Base-by-base conservation (phyloP, 1,140 invertebrate genomes). In the Drosophila takahashii region DNA sequence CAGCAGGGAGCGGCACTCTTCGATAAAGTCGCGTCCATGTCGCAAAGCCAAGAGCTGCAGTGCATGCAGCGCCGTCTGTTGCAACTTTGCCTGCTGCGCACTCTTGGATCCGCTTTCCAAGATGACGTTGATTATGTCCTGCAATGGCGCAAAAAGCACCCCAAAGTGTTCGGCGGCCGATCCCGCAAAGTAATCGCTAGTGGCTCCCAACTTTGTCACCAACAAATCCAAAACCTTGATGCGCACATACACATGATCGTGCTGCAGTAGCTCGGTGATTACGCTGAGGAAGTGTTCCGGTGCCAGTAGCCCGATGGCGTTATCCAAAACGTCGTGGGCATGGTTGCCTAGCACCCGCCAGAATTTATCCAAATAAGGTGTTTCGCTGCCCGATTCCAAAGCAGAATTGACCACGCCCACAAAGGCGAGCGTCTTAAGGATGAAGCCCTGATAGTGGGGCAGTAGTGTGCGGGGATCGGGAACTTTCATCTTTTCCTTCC, bases 221-320 rank as follows among this genome's bases (percentile, higher is more conserved):
- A 98, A 91, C 22, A 99, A 90, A 80, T 98, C 97, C 92, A 98
- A 94, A 0, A 96, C 95, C 91, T 97, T 97, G 51, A 95, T 94
- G 77, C 96, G 94, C 1, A 98, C 95, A 2, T 94, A 94, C 1
- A 94, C 77, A 11, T 96, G 80, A 16, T 95, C 93, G 77, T 97
- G 95, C 13, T 93, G 92, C 71, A 98, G 90, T 37, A 98, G 93
- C 1, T 95, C 94, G 57, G 94, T 93, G 3, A 98, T 93, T 1
- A 97, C 97, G 26, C 94, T 92, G 10, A 98, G 89, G 89, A 98
- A 98, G 92, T 96, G 94, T 4, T 93, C 91, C 8, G 95, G 94
- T 0, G 96, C 96, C 36, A 98, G 91, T 10, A 98, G 83, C 36
- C 95, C 95, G 78, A 97, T 97, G 1, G 95, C 93, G 79, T 95